A percentile compares a stretch with the other conserved stretches of the same genome.
phyloP scores from a whole-genome alignment of 2,113 vertebrate genomes.

The Lepidothrix coronata region DNA sequence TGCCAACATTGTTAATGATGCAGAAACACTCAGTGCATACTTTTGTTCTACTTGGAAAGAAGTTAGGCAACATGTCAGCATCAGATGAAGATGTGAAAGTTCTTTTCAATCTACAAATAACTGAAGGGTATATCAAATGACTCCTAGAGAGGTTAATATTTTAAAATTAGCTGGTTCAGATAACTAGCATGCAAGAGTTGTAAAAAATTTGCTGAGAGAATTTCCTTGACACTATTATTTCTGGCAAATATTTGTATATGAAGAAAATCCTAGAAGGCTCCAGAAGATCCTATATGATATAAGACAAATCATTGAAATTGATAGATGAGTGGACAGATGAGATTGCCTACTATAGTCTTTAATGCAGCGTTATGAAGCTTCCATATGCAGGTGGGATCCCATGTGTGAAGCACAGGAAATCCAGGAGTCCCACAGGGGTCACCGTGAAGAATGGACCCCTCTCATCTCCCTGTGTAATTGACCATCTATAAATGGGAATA shows the following conservation, averaged over 20 bases:
- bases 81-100: not conserved
- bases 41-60: not conserved
- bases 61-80: not conserved
- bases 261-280: not conserved
- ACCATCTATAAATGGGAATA: not conserved
- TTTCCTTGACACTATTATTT: not conserved
- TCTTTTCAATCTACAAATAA: slow-evolving; percentile 4
- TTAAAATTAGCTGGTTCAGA: not conserved
- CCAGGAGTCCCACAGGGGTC: not conserved
- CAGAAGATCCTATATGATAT: not conserved
- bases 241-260: not conserved
- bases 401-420: not conserved
- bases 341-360: not conserved
- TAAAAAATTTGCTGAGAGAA: not conserved
- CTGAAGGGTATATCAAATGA: not conserved
- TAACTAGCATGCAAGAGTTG: not conserved
- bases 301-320: not conserved
- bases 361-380: not conserved
- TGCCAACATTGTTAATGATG: not conserved
- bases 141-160: not conserved
- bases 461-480: not conserved
- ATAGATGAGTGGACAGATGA: not conserved
- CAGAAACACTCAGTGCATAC: not conserved
- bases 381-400: not conserved
- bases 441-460: not conserved